Evolutionary conservation across 2,113 vertebrate genomes (phyloP).

Genomic region (Phaethornis superciliosus): DNA sequence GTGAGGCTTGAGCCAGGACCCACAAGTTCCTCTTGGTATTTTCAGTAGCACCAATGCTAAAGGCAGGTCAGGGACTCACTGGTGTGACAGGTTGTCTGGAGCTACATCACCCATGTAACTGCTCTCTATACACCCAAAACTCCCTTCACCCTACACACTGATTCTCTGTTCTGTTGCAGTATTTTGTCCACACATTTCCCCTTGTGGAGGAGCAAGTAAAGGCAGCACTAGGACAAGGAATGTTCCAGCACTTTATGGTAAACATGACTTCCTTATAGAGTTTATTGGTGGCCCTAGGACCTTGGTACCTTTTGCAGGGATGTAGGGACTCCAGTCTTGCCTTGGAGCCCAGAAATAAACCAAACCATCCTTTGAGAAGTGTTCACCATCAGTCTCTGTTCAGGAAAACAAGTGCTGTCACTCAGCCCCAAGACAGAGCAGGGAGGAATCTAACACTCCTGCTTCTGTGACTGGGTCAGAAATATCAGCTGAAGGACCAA

Average conservation of each 20-base stretch:
- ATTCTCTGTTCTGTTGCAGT: slow-evolving; percentile 59
- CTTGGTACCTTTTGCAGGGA: background rate
- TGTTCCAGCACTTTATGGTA: slow-evolving; percentile 82
- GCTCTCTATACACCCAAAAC: too few species aligned
- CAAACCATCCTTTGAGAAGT: background rate
- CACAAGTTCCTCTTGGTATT: background rate
- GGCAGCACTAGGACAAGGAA: slow-evolving; percentile 71
- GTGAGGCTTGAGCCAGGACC: background rate
- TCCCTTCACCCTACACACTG: background rate
- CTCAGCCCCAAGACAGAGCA: background rate
- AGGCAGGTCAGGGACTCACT: background rate
- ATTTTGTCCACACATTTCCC: slow-evolving; percentile 78
- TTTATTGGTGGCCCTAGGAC: background rate
- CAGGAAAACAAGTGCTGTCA: background rate
- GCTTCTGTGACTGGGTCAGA: background rate
- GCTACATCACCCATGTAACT: background rate
- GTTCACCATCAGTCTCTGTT: background rate
- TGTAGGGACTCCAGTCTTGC: too few species aligned
- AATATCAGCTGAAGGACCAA: background rate
- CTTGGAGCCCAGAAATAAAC: background rate
- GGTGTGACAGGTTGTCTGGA: background rate
- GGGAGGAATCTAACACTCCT: background rate
- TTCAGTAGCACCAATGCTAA: background rate
- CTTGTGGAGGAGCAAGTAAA: slow-evolving; percentile 72
- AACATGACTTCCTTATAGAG: background rate